Evolutionary conservation across 2,888 invertebrate genomes (phyloP), one percentile per base, ranked within the genome.

Genomic region (Aphidoletes aphidimyza): DNA sequence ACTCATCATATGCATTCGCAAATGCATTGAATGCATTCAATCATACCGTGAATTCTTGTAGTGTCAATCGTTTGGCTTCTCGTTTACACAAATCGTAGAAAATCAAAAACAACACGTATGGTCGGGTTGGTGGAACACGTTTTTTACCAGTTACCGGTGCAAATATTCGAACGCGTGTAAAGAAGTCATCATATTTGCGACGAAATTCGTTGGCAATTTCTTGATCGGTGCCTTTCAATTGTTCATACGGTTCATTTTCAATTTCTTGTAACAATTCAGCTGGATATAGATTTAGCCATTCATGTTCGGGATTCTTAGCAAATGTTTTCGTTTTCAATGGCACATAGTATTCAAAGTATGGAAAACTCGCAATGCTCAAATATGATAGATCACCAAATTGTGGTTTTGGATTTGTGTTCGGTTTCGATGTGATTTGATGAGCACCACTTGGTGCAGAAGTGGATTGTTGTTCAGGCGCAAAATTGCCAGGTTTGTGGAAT

Each of bases 1-100:
- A 36, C 17, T 59, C 1, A 37, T 47, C 30, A 42, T 42, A 69
- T 30, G 17, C n/a, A 84, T 14, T 22, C n/a, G 39, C n/a, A 22
- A 54, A 22, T 59, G 37, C 0, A 37, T 37, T 14, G 37, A 36
- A 37, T n/a, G 6, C 17, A 78, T 83, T 39, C 14, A 39, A 83
- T n/a, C 39, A 37, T 30, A 87, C 88, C 85, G 89, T 89, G 85
- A 89, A 90, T 87, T 89, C 89, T 86, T 88, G 89, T 0, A 90
- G 86, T 87, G 89, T 89, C 2, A 88, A 87, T 0, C 89, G 88
- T 85, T 90, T 90, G 0, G 90, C 90, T 86, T 90, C 90, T 1
- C 90, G 88, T 85, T 90, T 90, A 0, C 90, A 87, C 36, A 90
- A 87, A 87, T 90, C 90, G 84, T 90, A 90, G 34, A 90, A 87